Conservation (phyloP, 1,140 invertebrate species). For the Oryctes rhinoceros region DNA sequence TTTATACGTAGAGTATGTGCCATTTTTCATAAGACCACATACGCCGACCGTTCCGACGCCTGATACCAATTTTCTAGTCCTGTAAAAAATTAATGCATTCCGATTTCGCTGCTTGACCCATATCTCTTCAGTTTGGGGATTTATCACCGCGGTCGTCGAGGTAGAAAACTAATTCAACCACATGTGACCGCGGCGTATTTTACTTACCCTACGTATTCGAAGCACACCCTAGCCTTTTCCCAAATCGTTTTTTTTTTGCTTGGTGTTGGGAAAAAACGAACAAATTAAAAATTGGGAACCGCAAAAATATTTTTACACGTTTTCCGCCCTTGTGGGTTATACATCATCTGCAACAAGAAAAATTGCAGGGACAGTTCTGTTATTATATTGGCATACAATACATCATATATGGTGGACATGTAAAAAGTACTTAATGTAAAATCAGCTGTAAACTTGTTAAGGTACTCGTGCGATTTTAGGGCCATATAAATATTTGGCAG, state of each 20-base stretch:
- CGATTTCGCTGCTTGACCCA: conserved; percentile 34
- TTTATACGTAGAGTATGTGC: conserved; percentile 6
- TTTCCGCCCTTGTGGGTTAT: not conserved
- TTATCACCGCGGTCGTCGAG: conserved; percentile 34
- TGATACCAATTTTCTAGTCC: conserved; percentile 25
- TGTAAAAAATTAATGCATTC: conserved; percentile 35
- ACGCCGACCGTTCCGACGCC: not conserved
- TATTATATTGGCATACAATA: not conserved
- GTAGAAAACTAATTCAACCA: conserved; percentile 37
- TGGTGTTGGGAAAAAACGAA: not conserved
- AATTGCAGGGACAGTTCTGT: not conserved
- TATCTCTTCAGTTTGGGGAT: conserved; percentile 21
- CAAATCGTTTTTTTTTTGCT: conserved; percentile 21
- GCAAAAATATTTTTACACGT: conserved; percentile 21
- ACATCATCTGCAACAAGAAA: not conserved
- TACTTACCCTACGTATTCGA: not conserved
- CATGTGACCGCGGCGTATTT: conserved; percentile 31
- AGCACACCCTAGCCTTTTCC: not conserved
- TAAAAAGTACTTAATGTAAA: no score
- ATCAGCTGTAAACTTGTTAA: no score
- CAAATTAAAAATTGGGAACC: conserved; percentile 29
- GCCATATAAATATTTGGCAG: no score
- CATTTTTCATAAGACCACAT: conserved; percentile 16
- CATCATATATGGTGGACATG: no score
- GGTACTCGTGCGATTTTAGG: no score